Evolutionary conservation across 2,888 invertebrate species (phyloP).

Genomic region (Tupiocoris notatus): DNA sequence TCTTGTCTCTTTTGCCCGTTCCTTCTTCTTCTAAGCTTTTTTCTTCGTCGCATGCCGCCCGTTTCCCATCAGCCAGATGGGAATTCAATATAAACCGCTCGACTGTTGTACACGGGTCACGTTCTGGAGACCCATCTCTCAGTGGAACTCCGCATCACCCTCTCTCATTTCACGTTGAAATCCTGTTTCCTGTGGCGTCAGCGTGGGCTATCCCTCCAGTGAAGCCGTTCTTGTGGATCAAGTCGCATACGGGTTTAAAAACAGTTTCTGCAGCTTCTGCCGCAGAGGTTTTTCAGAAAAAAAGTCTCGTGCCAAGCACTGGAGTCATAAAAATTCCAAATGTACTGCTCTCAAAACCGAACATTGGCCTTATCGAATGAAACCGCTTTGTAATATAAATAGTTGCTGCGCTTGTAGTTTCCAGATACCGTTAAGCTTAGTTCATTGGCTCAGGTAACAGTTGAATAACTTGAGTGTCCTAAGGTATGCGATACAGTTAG

Average conservation of each 20-base stretch:
- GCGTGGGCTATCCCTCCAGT: not conserved
- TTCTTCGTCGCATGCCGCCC: not conserved
- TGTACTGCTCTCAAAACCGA: too few relatives aligned
- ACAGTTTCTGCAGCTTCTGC: not conserved
- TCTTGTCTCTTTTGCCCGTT: not conserved
- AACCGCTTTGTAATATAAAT: too few relatives aligned
- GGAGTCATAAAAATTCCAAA: too few relatives aligned
- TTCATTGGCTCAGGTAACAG: too few relatives aligned
- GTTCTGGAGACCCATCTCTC: slow-evolving; percentile 1
- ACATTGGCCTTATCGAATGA: too few relatives aligned
- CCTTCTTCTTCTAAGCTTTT: not conserved
- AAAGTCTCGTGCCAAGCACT: too few relatives aligned
- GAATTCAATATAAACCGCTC: slow-evolving; percentile 11
- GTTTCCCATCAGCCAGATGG: not conserved
- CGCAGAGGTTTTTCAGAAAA: too few relatives aligned
- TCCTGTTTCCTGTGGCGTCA: not conserved
- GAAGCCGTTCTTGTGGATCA: not conserved
- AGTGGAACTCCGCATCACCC: too few relatives aligned
- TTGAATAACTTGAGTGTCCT: too few relatives aligned
- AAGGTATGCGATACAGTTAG: too few relatives aligned
- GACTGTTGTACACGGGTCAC: slow-evolving; percentile 9
- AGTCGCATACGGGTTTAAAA: not conserved
- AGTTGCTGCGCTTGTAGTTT: too few relatives aligned
- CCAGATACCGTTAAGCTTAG: too few relatives aligned
- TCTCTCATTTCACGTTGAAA: slow-evolving; percentile 1